These are phyloP conservation scores for Neotragus moschatus DNA, from an alignment of 2,113 vertebrate species.

Conservation along the genomic window DNA sequence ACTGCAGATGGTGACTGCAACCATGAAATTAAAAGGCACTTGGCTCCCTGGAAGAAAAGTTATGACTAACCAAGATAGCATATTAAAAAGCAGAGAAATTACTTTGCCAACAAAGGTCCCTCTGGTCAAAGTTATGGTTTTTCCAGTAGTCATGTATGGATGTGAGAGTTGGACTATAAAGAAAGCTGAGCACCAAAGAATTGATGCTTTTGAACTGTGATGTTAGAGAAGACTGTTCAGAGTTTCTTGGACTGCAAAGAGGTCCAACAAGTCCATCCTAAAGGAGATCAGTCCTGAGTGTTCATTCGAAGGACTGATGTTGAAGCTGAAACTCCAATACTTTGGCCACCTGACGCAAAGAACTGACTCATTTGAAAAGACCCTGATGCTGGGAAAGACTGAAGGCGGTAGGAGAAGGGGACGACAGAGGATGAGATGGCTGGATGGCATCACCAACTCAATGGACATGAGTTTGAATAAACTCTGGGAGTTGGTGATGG, in stretches of 20 bases:
- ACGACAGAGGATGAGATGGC: neutral
- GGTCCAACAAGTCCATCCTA: neutral
- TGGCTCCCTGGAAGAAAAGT: neutral
- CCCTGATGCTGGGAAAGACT: neutral
- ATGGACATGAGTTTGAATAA: neutral
- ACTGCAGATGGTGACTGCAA: neutral
- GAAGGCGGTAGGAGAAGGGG: neutral
- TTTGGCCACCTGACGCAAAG: neutral
- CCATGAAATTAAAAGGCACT: neutral
- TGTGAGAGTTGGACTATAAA: neutral
- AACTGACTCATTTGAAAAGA: neutral
- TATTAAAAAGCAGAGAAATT: neutral
- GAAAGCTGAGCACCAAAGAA: neutral
- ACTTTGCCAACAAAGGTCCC: neutral
- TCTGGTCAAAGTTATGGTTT: neutral
- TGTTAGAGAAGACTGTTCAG: neutral
- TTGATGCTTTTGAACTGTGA: neutral
- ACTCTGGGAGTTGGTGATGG: neutral
- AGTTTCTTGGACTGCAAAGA: neutral
- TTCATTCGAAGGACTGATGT: neutral
- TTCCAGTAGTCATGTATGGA: neutral
- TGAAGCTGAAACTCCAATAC: neutral
- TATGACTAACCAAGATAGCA: neutral
- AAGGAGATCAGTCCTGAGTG: neutral
- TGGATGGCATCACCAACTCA: neutral